Evolutionary conservation across 1,140 invertebrate genomes (phyloP).

Genomic region (Thaumatotibia leucotreta): DNA sequence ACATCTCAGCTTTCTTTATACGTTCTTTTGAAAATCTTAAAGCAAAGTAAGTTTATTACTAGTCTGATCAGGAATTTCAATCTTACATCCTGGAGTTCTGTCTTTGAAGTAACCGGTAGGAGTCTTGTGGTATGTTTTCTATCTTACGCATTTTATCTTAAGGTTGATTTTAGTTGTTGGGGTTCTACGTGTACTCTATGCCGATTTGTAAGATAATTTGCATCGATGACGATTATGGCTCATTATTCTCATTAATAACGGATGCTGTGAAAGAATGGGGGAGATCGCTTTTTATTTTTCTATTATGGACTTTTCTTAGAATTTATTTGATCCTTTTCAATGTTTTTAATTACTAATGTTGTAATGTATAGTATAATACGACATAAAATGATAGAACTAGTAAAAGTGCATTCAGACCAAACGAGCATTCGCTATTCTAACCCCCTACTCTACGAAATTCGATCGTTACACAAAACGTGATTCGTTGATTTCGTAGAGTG

Average conservation of each 20-base stretch:
- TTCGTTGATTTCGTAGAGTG: too few species aligned
- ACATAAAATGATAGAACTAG: too few species aligned
- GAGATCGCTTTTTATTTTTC: conserved; percentile 5
- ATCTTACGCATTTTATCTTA: not conserved
- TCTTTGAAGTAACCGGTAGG: conserved; percentile 60
- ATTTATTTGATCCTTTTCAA: not conserved
- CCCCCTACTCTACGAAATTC: too few species aligned
- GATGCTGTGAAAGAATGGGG: not conserved
- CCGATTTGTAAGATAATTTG: not conserved
- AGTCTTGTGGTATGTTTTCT: not conserved
- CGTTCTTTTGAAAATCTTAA: conserved; percentile 70
- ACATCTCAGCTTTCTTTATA: conserved; percentile 66
- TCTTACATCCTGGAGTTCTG: conserved; percentile 60
- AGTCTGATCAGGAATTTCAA: conserved; percentile 72
- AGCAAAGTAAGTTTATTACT: conserved; percentile 68
- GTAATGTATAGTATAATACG: too few species aligned
- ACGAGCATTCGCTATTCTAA: too few species aligned
- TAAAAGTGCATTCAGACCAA: too few species aligned
- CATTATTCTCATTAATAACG: conserved; percentile 7
- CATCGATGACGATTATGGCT: not conserved
- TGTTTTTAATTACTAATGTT: too few species aligned
- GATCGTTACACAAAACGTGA: too few species aligned
- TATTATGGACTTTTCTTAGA: not conserved
- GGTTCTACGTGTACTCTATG: not conserved
- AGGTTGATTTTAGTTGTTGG: not conserved